Conservation (phyloP, 2,888 invertebrate genomes). For the Liopterus haemorrhoidalis region DNA sequence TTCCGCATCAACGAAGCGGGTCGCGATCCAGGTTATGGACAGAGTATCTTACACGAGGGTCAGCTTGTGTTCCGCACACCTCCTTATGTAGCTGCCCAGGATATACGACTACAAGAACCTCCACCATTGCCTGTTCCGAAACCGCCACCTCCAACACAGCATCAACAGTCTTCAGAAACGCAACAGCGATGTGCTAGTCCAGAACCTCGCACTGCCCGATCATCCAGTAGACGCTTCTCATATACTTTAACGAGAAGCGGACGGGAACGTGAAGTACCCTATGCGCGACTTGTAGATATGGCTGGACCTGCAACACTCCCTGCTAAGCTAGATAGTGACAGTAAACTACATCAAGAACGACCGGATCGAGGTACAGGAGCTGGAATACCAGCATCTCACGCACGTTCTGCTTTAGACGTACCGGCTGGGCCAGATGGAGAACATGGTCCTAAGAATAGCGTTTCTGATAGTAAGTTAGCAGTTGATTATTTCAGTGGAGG, state of each 20-base stretch:
- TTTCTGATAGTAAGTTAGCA: slow-evolving; percentile 78
- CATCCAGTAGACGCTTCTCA: slow-evolving; percentile 53
- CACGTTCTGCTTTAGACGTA: slow-evolving; percentile 47
- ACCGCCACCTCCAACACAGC: neutral
- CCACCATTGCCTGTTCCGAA: slow-evolving; percentile 1
- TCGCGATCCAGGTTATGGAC: slow-evolving; percentile 87
- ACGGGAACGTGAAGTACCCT: slow-evolving; percentile 65
- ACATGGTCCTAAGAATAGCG: slow-evolving; percentile 67
- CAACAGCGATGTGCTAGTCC: slow-evolving; percentile 44
- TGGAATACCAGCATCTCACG: slow-evolving; percentile 29
- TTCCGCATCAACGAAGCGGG: slow-evolving; percentile 70
- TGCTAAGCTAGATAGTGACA: slow-evolving; percentile 64
- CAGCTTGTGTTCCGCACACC: slow-evolving; percentile 87
- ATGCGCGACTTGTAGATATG: slow-evolving; percentile 69
- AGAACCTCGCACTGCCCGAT: slow-evolving; percentile 10
- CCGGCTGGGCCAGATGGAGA: slow-evolving; percentile 46
- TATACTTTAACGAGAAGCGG: slow-evolving; percentile 53
- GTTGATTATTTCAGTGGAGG: slow-evolving; percentile 62
- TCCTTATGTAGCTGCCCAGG: slow-evolving; percentile 68
- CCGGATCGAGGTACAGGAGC: slow-evolving; percentile 39
- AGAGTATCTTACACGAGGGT: slow-evolving; percentile 82
- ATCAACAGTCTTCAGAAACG: neutral
- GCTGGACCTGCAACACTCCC: slow-evolving; percentile 47
- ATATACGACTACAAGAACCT: slow-evolving; percentile 68
- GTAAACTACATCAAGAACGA: slow-evolving; percentile 57